Base-by-base conservation (phyloP, 1,140 invertebrate genomes). In the Parapsyche elsis region DNA sequence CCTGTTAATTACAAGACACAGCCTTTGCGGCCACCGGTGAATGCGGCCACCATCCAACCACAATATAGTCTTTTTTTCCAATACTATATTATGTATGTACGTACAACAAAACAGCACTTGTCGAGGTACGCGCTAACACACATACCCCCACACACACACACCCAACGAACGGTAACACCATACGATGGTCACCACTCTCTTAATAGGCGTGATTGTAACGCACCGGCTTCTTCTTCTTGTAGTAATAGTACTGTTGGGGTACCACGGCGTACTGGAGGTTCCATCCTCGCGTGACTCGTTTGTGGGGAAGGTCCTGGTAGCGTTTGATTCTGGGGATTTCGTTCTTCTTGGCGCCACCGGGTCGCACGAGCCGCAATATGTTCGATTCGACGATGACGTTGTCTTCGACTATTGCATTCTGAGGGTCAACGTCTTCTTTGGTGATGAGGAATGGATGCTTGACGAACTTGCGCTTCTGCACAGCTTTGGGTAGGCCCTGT, bases 211-310 rank as follows among this genome's bases (percentile, higher is more conserved):
- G 57, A 67, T 67, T 14, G 24, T 67, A 67, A 9, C 21, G 19
- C 10, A 67, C 64, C 9, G 64, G 64, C 46, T 78, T 83, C 61
- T 70, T 83, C 75, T 77, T 61, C 49, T 64, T 71, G 44, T 81
- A 76, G 45, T 81, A 83, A 24, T 81, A 75, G 26, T 76, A 78
- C 80, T 88, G 84, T 53, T 87, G 86, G 9, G 88, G 88, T 64
- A 89, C 88, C 76, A 87, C 85, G 78, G 89, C 88, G 79, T 89
- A 87, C 83, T 89, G 88, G 70, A 89, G 82, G 84, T 89, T 89
- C 83, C 89, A 89, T n/a, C 88, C 88, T 9, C 88, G 86, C n/a
- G 86, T 84, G 70, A 85, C 85, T 79, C 88, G 84, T 74, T 88
- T 86, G 19, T 87, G 84, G 71, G 85, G 85, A 38, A 80, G 84